A percentile compares a stretch with the other conserved stretches of the same genome.
Conservation (phyloP, 2,113 vertebrate species). For the Vireo altiloquus region DNA sequence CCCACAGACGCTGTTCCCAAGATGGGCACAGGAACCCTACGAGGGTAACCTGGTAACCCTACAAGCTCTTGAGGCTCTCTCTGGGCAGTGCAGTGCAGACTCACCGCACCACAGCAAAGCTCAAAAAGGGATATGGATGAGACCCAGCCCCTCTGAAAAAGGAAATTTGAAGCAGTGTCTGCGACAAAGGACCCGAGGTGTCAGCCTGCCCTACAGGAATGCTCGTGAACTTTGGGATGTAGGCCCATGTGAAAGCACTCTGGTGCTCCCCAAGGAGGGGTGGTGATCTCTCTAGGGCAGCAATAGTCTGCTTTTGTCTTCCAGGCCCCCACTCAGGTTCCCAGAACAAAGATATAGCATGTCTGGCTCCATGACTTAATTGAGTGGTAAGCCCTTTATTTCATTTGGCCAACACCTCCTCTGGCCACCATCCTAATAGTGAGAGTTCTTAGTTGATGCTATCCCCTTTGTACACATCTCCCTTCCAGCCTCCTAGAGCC, state of each 20-base stretch:
- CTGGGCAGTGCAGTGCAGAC: neutral
- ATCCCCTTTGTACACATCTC: neutral
- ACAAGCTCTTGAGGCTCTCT: neutral
- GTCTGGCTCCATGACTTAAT: neutral
- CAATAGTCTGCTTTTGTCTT: neutral
- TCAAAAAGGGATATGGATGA: neutral
- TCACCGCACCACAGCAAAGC: neutral
- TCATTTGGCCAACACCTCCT: neutral
- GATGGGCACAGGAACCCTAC: neutral
- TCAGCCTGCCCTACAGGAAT: neutral
- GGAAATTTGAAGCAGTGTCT: neutral
- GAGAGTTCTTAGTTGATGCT: neutral
- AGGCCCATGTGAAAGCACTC: neutral
- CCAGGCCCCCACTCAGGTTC: neutral
- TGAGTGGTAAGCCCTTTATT: conserved; percentile 2
- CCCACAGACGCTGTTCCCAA: neutral
- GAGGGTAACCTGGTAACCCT: neutral
- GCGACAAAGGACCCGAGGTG: neutral
- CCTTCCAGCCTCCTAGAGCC: neutral
- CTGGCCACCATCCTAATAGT: neutral
- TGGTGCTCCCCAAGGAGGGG: neutral
- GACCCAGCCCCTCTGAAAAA: neutral
- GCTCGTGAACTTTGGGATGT: neutral
- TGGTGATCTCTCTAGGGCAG: neutral
- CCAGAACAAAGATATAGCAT: neutral